Conservation (phyloP, 2,797 vertebrate genomes). For the Chanos chanos region DNA sequence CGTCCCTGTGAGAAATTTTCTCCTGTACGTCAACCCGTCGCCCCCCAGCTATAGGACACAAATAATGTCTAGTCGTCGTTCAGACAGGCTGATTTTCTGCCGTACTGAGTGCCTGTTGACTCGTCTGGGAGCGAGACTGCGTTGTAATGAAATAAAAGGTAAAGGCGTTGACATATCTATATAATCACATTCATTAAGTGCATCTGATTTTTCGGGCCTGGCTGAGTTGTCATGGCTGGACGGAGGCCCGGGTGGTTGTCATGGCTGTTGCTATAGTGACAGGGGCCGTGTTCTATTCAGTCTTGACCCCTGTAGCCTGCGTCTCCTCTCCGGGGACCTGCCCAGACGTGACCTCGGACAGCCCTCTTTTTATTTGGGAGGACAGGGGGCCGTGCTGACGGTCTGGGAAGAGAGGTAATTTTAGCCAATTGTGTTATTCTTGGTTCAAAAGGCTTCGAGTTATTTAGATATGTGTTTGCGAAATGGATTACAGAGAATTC, state of each 20-base stretch:
- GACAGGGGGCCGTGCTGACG: slow-evolving; percentile 22
- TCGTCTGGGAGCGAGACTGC: slow-evolving; percentile 34
- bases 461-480: slow-evolving; percentile 4
- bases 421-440: slow-evolving; percentile 31
- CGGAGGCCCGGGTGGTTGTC: slow-evolving; percentile 47
- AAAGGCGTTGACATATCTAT: slow-evolving; percentile 58
- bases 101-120: slow-evolving; percentile 15
- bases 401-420: slow-evolving; percentile 27
- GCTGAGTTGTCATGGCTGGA: too few relatives aligned
- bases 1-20: too few relatives aligned
- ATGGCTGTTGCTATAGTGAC: slow-evolving; percentile 67
- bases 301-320: slow-evolving; percentile 63
- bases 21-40: too few relatives aligned
- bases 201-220: too few relatives aligned
- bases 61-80: slow-evolving; percentile 1
- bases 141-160: slow-evolving; percentile 53
- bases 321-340: slow-evolving; percentile 67
- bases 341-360: slow-evolving; percentile 79
- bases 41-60: too few relatives aligned
- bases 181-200: slow-evolving; percentile 61
- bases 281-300: slow-evolving; percentile 60
- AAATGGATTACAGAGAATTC: slow-evolving; percentile 21
- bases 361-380: slow-evolving; percentile 57
- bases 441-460: slow-evolving; percentile 9
- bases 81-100: slow-evolving; percentile 21